These are phyloP conservation scores for Corbicula japonica DNA, from an alignment of 2,888 invertebrate genomes.

Conservation along the genomic window DNA sequence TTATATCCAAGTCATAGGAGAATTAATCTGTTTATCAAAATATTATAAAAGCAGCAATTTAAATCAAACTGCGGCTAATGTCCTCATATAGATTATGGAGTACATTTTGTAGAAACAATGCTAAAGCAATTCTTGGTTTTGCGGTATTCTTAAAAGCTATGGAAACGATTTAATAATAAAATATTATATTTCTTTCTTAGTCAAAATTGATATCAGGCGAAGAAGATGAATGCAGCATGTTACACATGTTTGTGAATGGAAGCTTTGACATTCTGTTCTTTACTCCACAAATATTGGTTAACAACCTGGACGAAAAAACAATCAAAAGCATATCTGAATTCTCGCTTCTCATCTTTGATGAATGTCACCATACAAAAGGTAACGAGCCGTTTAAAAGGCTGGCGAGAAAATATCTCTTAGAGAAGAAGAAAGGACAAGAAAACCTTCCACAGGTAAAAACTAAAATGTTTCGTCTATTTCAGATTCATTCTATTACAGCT, in stretches of 20 bases:
- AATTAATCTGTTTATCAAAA: no score
- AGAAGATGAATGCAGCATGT: slow-evolving; percentile 35
- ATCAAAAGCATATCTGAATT: slow-evolving; percentile 48
- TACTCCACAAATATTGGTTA: slow-evolving; percentile 84
- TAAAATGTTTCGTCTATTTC: no score
- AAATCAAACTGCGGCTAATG: no score
- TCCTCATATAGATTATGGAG: no score
- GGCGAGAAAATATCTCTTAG: slow-evolving; percentile 73
- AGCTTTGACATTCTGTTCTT: slow-evolving; percentile 59
- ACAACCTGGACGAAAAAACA: slow-evolving; percentile 59
- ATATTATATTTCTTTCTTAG: slow-evolving; percentile 16
- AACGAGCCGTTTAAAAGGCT: slow-evolving; percentile 76
- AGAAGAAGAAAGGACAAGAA: slow-evolving; percentile 31
- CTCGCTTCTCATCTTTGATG: slow-evolving; percentile 76
- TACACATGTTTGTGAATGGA: slow-evolving; percentile 26
- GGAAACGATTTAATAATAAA: no score
- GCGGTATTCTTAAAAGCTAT: no score
- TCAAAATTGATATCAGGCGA: slow-evolving; percentile 48
- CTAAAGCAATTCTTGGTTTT: no score
- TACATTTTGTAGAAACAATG: no score
- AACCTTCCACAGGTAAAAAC: slow-evolving; percentile 64
- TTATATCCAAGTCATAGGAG: no score
- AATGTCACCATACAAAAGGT: slow-evolving; percentile 76
- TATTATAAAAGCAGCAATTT: no score
- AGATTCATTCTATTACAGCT: no score